These are phyloP conservation scores for Lemur catta DNA, from an alignment of 2,797 vertebrate genomes.

Conservation along the genomic window DNA sequence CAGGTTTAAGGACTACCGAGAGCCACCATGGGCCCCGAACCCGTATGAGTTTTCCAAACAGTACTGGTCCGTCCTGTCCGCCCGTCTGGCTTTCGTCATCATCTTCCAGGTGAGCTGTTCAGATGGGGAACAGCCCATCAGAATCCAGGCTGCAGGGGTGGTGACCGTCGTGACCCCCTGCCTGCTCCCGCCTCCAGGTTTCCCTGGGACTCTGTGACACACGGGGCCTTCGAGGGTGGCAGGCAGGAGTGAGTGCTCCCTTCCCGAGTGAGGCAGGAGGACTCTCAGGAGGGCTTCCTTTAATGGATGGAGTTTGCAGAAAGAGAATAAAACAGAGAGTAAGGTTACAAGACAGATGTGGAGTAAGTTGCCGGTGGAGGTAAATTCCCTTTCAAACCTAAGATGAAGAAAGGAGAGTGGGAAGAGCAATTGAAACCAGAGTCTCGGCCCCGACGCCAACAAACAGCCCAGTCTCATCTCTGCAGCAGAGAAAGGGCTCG, in stretches of 20 bases:
- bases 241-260: not conserved
- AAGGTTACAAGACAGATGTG: constrained; percentile 55
- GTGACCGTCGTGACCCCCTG: not conserved
- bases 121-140: not conserved
- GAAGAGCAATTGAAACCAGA: not conserved
- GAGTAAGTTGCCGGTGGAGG: not conserved
- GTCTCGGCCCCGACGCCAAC: not conserved
- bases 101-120: constrained; percentile 93
- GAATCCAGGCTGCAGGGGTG: not conserved
- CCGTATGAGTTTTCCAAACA: constrained; percentile 96
- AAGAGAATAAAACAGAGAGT: constrained; percentile 29
- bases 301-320: not conserved
- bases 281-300: not conserved
- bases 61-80: constrained; percentile 96
- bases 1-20: constrained; percentile 98
- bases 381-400: not conserved
- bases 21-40: constrained; percentile 93
- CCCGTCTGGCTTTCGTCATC: constrained; percentile 96
- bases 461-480: not conserved
- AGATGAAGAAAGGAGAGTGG: not conserved
- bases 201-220: too few species aligned
- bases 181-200: not conserved
- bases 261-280: not conserved
- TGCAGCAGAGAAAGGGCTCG: not conserved
- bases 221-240: not conserved